Evolutionary conservation across 2,797 vertebrate genomes (phyloP), one percentile per base, ranked within the genome.

Genomic region (Sebastes nivosus): DNA sequence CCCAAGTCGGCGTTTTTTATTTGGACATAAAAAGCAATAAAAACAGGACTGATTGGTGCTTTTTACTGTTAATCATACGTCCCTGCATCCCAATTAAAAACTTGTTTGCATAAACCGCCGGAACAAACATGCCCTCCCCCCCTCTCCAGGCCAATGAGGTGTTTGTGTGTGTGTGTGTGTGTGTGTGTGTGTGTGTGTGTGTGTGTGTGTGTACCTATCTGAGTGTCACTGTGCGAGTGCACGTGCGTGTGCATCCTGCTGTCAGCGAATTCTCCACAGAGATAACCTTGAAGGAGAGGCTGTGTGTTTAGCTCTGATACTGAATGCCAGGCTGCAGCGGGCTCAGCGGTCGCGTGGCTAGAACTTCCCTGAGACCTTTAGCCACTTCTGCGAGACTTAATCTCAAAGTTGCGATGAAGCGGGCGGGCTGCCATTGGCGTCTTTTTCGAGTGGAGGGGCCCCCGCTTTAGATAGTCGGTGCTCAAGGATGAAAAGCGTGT

Each of bases 201-300:
- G 29, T 29, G 29, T 29, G 29, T 29, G 29, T 29, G 29, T 2
- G 50, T 73, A 38, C 88, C 81, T 64, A 71, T 74, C 82, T 83
- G 67, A 70, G 80, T 89, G 84, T 86, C 73, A 74, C 82, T 3
- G 64, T 71, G 77, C 61, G 55, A 34, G 34, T 32, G 77, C 3
- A 27, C 12, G 80, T 80, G 82, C 58, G 2, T 1, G 72, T 85
- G 79, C 46, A 74, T 88, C 88, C 83, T 81, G 88, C 87, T 85
- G 92, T 93, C 93, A 94, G 91, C 90, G 70, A 88, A 91, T 94
- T 90, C 87, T 93, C 89, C 80, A 69, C 85, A 90, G 90, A 89
- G 93, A 94, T 94, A 92, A 94, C 93, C 94, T 95, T 95, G 93
- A 91, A 89, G 91, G 88, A 84, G 82, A 88, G 87, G 84, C 88